Evolutionary conservation across 2,888 invertebrate species (phyloP), one percentile per base, ranked within the genome.

Genomic region (Mermis nigrescens): DNA sequence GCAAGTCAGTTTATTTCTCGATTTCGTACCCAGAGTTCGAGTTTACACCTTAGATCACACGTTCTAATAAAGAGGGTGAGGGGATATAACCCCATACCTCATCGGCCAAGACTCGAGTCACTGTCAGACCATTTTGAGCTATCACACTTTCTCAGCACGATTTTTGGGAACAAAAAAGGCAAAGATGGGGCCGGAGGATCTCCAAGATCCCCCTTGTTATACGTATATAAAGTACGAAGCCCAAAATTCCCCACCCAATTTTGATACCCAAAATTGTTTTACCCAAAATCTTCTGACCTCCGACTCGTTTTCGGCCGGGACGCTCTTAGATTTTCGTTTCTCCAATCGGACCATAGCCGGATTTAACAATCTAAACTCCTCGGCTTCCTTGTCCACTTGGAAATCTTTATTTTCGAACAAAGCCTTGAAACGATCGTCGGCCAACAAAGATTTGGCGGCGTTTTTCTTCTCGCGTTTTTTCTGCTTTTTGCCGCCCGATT

Each of bases 351-450:
- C 83, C 45, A 92, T 77, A 2, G 89, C 86, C 26, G 91, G 91
- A 73, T 91, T 89, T 26, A 91, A 76, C 62, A 92, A 77, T 57
- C 67, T 80, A 73, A 82, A 95, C 71, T 91, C 90, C 68, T 88
- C 86, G 55, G 86, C 82, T 69, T 82, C 82, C 67, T 81, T 83
- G 72, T 92, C 86, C 59, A 94, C 84, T 75, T 90, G 83, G 74
- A 86, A 95, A 70, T 91, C 88, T 15, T 88, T 83, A 77, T 95
- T 86, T 67, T 81, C 82, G 74, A 98, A 98, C 72, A 98, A 76
- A 1, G 81, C 82, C 71, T 85, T 84, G 75, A 98, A 98, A 67
- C 95, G 81, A 63, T 83, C 79, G 74, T 98, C 95, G 68, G 82
- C 80, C 60, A 95, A 77, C 19, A 94, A 76, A 4, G 29, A 19